Base-by-base conservation (phyloP, 2,113 vertebrate genomes). In the Ammodytes dubius region DNA sequence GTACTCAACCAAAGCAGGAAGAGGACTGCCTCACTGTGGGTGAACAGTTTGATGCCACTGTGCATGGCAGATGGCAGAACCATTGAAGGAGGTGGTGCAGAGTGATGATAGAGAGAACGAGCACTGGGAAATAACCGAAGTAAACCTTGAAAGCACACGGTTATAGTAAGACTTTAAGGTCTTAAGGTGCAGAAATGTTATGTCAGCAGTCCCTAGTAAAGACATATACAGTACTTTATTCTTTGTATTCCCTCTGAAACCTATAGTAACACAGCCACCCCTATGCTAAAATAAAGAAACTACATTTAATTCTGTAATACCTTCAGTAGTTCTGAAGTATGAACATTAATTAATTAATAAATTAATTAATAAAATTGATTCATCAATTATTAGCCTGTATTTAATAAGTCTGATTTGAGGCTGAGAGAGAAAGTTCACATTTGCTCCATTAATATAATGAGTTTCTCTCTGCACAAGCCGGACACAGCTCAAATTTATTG, bases 1-100 rank as follows among this genome's bases (percentile, higher is more conserved):
- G 52, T 53, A 54, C 66, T 84, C 52, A 74, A 77, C 58, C 67
- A 73, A 61, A 84, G 40, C 70, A 83, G 74, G 78, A 67, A 65
- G 46, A 72, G 70, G 57, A 50, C 70, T 52, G 71, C 13, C 65
- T 68, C 15, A 13, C 35, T 76, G 78, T 8, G 13, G 82, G 60
- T 39, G 50, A 81, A 79, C 52, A 66, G 59, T 84, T 52, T 79
- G 65, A 71, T 27, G 49, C 81, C 64, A 14, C 82, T 81, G 56
- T 65, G 17, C 61, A 80, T 47, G 59, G 72, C 79, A 85, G 72
- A 87, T 82, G 82, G 79, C 6, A 3, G n/a, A 84, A 86, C 40
- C 52, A 75, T 5, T 64, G 64, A 80, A 67, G 56, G 60, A 73
- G 60, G 67, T 72, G 61, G 19, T 15, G 7, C 59, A 46, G 37